Percentiles rank a stretch among this genome's conserved stretches.
These are phyloP conservation scores for Formica selysi DNA, from an alignment of 1,140 invertebrate genomes.

Conservation along the genomic window DNA sequence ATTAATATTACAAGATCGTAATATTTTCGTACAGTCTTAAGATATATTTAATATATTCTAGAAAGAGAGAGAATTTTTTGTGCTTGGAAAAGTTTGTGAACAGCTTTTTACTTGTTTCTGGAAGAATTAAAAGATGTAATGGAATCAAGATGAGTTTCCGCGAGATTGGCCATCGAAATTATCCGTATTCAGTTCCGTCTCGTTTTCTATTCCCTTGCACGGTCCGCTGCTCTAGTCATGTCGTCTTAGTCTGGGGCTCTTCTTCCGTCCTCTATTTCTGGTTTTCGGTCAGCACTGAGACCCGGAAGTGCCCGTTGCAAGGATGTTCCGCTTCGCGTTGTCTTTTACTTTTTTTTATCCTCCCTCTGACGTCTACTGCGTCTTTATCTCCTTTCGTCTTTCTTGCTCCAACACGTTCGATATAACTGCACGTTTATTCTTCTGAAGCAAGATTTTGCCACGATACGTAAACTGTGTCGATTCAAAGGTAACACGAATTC, in stretches of 20 bases:
- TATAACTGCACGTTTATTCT: constrained; percentile 45
- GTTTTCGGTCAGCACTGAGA: constrained; percentile 51
- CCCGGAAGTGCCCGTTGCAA: constrained; percentile 37
- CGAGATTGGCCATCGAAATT: constrained; percentile 36
- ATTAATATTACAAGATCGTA: constrained; percentile 12
- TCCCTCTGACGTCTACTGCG: constrained; percentile 14
- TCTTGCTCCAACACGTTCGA: constrained; percentile 43
- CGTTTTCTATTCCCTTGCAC: constrained; percentile 44
- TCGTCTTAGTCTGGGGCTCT: constrained; percentile 41
- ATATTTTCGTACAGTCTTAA: neutral
- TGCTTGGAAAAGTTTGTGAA: neutral
- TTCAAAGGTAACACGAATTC: constrained; percentile 43
- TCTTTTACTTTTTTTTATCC: constrained; percentile 61
- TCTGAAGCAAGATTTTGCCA: constrained; percentile 5
- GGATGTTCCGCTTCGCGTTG: constrained; percentile 51
- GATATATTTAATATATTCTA: neutral
- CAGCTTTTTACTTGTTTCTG: neutral
- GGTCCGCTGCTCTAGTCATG: constrained; percentile 24
- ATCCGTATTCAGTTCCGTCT: constrained; percentile 6
- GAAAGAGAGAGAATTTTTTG: neutral
- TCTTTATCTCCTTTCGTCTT: constrained; percentile 48
- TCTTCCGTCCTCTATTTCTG: constrained; percentile 28
- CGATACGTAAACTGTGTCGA: constrained; percentile 48
- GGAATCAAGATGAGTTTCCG: constrained; percentile 31
- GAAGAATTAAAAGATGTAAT: constrained; percentile 33